Evolutionary conservation across 2,888 invertebrate species (phyloP).

Genomic region (Anaspis maculata): DNA sequence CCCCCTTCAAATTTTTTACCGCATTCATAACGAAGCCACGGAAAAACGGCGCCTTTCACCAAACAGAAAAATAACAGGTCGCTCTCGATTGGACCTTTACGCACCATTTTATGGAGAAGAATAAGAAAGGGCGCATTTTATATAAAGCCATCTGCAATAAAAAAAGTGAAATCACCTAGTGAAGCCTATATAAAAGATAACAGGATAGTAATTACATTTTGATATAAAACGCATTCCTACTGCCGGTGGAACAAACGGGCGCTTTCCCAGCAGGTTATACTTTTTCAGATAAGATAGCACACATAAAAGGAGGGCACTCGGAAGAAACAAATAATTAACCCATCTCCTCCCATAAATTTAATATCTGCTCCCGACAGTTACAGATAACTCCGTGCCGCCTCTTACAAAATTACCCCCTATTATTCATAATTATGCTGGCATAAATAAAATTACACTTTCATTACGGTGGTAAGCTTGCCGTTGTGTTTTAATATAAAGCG

Average conservation of each 20-base stretch:
- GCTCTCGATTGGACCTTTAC: too few relatives aligned
- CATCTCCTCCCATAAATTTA: constrained; percentile 12
- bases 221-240: constrained; percentile 23
- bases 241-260: constrained; percentile 23
- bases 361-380: constrained; percentile 5
- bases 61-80: too few relatives aligned
- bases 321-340: constrained; percentile 17
- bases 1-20: too few relatives aligned
- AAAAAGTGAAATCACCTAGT: constrained; percentile 8
- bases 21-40: too few relatives aligned
- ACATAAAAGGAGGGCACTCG: constrained; percentile 5
- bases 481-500: too few relatives aligned
- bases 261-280: constrained; percentile 16
- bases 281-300: constrained; percentile 19
- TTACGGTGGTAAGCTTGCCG: too few relatives aligned
- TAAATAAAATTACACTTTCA: background rate
- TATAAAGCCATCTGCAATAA: too few relatives aligned
- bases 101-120: too few relatives aligned
- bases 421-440: background rate
- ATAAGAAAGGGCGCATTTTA: too few relatives aligned
- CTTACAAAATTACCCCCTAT: background rate
- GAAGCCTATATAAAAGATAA: constrained; percentile 18
- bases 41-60: too few relatives aligned
- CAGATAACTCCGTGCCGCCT: background rate
- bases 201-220: constrained; percentile 24